These are phyloP conservation scores for Darevskia mixta DNA, from an alignment of 2,797 vertebrate genomes.

Conservation along the genomic window DNA sequence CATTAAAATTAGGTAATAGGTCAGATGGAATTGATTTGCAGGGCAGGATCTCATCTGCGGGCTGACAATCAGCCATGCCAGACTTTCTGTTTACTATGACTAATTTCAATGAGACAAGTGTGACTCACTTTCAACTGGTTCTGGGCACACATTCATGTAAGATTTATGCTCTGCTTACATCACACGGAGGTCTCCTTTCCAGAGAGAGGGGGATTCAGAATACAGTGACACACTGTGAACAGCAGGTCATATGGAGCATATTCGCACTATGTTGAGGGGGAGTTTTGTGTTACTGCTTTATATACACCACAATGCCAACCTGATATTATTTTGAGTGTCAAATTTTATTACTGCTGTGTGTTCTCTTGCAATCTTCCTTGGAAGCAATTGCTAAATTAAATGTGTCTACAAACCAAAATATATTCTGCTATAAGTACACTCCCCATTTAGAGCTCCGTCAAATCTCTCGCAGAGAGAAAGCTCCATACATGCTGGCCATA, in stretches of 20 bases:
- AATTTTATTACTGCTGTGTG: not conserved
- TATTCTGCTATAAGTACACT: not conserved
- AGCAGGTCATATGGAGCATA: not conserved
- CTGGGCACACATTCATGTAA: not conserved
- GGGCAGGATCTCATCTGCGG: not conserved
- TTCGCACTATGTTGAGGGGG: not conserved
- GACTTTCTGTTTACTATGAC: not conserved
- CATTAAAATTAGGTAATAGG: not conserved
- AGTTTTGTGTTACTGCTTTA: not conserved
- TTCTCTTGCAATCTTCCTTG: not conserved
- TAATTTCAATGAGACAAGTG: not conserved
- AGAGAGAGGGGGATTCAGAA: not conserved
- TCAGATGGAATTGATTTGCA: not conserved
- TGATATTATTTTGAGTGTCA: not conserved
- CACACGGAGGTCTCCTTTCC: not conserved
- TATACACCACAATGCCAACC: no score
- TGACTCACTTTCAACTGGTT: not conserved
- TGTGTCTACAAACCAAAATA: no score
- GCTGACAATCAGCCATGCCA: not conserved
- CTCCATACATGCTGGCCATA: not conserved
- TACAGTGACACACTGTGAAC: not conserved
- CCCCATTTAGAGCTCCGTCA: not conserved
- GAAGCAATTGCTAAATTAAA: not conserved
- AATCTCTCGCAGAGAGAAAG: not conserved
- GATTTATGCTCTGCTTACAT: not conserved